Conservation (phyloP, 2,113 vertebrate genomes). For the Apeltes quadracus region DNA sequence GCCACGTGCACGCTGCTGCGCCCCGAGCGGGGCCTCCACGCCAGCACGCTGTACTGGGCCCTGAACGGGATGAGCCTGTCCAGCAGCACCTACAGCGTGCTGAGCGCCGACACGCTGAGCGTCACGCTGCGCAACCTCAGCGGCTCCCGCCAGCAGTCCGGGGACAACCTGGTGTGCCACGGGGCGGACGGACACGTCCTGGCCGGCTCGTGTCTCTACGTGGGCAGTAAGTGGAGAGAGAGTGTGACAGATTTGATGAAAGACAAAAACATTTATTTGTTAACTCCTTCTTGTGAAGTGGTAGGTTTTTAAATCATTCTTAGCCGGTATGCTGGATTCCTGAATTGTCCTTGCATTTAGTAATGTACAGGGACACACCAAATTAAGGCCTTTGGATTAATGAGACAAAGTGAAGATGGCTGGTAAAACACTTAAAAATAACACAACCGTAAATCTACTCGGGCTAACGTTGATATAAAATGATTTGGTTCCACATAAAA, state of each 20-base stretch:
- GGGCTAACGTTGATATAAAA: background rate
- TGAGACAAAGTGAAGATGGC: background rate
- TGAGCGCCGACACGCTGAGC: slow-evolving; percentile 79
- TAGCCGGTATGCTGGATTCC: background rate
- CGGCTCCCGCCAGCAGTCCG: slow-evolving; percentile 91
- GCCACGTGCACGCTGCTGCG: slow-evolving; percentile 87
- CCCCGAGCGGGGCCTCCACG: slow-evolving; percentile 75
- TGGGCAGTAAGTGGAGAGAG: slow-evolving; percentile 86
- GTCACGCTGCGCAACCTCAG: slow-evolving; percentile 86
- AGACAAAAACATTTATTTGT: background rate
- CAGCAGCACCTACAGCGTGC: slow-evolving; percentile 76
- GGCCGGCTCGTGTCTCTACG: slow-evolving; percentile 92
- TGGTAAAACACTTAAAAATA: background rate
- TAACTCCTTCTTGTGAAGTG: background rate
- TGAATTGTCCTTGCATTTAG: background rate
- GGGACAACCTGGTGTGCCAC: slow-evolving; percentile 95
- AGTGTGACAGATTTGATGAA: background rate
- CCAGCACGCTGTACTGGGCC: slow-evolving; percentile 88
- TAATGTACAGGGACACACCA: background rate
- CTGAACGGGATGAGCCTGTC: slow-evolving; percentile 88
- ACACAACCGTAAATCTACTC: background rate
- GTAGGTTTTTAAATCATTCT: background rate
- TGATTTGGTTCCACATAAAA: background rate
- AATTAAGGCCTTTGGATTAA: background rate
- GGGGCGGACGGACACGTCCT: slow-evolving; percentile 86